Evolutionary conservation across 1,140 invertebrate species (phyloP).

Genomic region (Lepidotrigona ventralis): DNA sequence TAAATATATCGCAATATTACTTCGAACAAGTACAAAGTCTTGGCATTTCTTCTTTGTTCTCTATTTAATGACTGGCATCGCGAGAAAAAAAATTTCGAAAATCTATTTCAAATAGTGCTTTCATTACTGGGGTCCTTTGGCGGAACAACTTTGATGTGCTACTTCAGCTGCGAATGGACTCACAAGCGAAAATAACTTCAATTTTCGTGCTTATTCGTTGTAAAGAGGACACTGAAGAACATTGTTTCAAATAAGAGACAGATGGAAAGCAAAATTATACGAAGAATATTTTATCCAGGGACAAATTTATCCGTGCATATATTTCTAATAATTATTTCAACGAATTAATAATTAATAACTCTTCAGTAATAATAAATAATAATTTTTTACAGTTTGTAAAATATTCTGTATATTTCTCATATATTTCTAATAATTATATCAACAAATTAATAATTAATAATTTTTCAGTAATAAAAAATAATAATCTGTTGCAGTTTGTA

Average conservation of each 20-base stretch:
- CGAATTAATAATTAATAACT: no score
- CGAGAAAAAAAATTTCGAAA: no score
- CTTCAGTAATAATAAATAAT: no score
- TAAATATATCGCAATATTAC: neutral
- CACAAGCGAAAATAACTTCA: neutral
- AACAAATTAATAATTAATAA: neutral
- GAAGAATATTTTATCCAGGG: neutral
- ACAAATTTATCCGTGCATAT: no score
- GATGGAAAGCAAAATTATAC: neutral
- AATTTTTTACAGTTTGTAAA: no score
- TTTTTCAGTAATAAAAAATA: no score
- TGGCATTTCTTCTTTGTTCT: neutral
- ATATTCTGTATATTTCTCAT: no score
- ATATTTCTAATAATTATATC: neutral
- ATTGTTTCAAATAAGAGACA: neutral
- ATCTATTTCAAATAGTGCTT: no score
- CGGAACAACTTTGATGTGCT: neutral
- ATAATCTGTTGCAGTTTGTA: no score
- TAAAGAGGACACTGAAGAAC: neutral
- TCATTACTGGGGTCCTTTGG: neutral
- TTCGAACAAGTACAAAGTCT: neutral
- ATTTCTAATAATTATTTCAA: neutral
- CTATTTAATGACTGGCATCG: neutral
- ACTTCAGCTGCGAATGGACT: no score
- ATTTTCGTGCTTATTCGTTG: neutral